Evolutionary conservation across 2,888 invertebrate genomes (phyloP).

Genomic region (Andrena praecox): DNA sequence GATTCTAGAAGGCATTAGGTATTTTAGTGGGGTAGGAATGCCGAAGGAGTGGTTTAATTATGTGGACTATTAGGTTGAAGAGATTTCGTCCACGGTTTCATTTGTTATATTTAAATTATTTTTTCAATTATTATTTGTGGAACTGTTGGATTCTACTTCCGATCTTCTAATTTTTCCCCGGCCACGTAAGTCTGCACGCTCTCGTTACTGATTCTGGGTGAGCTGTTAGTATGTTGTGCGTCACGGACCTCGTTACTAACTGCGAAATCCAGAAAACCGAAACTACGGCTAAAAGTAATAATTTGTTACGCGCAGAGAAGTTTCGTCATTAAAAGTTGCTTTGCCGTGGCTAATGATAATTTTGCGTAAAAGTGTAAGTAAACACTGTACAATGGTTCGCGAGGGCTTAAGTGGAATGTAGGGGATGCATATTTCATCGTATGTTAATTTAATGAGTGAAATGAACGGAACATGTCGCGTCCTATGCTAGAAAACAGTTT

Average conservation of each 20-base stretch:
- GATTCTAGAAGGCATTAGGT: too few species aligned
- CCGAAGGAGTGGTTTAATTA: too few species aligned
- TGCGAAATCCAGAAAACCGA: constrained; percentile 28
- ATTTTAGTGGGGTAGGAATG: too few species aligned
- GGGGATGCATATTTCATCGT: background rate
- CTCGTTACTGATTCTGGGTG: background rate
- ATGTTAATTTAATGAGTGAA: constrained; percentile 9
- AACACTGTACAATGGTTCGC: constrained; percentile 1
- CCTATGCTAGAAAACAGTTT: background rate
- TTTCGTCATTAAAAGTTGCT: constrained; percentile 63
- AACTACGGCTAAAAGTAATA: constrained; percentile 45
- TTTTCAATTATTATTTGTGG: background rate
- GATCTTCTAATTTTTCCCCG: background rate
- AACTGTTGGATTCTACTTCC: background rate
- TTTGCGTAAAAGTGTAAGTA: constrained; percentile 41
- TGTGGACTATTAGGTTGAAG: background rate
- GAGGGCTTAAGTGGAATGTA: background rate
- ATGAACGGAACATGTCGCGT: background rate
- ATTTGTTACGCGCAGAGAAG: constrained; percentile 34
- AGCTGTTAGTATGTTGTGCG: constrained; percentile 16
- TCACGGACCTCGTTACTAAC: constrained; percentile 24
- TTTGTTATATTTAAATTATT: background rate
- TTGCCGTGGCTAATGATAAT: constrained; percentile 45
- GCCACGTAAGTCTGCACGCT: background rate
- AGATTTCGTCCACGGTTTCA: background rate